Conservation (phyloP, 2,888 invertebrate species). For the Allacma fusca region DNA sequence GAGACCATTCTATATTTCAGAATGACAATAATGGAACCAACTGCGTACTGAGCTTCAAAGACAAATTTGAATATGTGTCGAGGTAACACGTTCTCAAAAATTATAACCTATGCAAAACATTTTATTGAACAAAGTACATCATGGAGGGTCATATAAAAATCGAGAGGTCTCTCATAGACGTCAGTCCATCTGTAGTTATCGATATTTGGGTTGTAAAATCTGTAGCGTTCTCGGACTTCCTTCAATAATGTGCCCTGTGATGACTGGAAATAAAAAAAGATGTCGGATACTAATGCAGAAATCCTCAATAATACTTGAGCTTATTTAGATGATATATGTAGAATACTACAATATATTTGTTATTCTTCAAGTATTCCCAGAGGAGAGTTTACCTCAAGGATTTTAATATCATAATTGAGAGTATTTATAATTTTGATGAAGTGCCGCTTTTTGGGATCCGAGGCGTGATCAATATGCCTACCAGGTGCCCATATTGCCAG, state of each 20-base stretch:
- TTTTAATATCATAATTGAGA: constrained; percentile 43
- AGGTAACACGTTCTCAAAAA: not conserved
- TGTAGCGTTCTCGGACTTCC: constrained; percentile 3
- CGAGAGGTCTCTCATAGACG: constrained; percentile 38
- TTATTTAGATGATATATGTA: too few relatives aligned
- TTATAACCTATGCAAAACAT: not conserved
- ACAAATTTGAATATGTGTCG: not conserved
- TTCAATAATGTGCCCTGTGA: constrained; percentile 13
- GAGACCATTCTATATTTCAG: constrained; percentile 40
- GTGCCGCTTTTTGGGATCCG: constrained; percentile 29
- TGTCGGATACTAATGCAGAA: too few relatives aligned
- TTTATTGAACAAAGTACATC: too few relatives aligned
- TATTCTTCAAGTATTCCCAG: too few relatives aligned
- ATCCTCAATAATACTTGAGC: too few relatives aligned
- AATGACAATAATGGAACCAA: not conserved
- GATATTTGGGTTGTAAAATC: constrained; percentile 36
- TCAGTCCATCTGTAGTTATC: constrained; percentile 47
- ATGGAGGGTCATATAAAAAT: constrained; percentile 29
- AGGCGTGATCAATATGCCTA: constrained; percentile 19
- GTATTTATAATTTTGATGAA: constrained; percentile 43
- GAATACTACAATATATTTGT: too few relatives aligned
- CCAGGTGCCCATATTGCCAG: constrained; percentile 25
- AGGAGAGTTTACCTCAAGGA: constrained; percentile 34
- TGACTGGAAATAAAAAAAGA: not conserved
- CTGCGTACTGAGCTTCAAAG: not conserved